These are phyloP conservation scores for Taurulus bubalis DNA, from an alignment of 2,113 vertebrate species.

Conservation along the genomic window DNA sequence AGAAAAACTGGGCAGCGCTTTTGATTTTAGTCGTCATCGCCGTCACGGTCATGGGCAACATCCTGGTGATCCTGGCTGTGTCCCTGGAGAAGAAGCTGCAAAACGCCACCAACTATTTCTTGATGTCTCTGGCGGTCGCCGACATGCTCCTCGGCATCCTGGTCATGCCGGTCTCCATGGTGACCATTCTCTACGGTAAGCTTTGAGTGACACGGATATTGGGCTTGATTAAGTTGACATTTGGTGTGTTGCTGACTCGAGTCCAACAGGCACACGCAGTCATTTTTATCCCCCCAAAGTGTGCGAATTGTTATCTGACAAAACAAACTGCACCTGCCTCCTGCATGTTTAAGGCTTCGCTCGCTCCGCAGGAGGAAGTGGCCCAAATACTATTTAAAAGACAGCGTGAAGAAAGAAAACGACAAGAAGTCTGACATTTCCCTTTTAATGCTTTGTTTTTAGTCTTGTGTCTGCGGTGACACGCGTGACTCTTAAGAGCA, in stretches of 20 bases:
- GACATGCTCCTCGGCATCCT: slow-evolving; percentile 96
- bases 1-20: slow-evolving; percentile 94
- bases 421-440: not conserved
- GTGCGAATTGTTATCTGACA: not conserved
- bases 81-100: slow-evolving; percentile 97
- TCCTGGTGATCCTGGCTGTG: slow-evolving; percentile 96
- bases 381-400: not conserved
- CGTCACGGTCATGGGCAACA: slow-evolving; percentile 94
- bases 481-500: not conserved
- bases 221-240: slow-evolving; percentile 38
- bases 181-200: slow-evolving; percentile 97
- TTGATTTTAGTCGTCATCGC: slow-evolving; percentile 89
- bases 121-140: slow-evolving; percentile 97
- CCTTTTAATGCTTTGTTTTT: not conserved
- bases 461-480: not conserved
- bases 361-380: not conserved
- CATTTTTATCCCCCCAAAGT: not conserved
- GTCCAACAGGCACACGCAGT: slow-evolving; percentile 4
- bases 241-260: slow-evolving; percentile 39
- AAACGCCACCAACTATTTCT: slow-evolving; percentile 97
- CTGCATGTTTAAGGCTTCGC: slow-evolving; percentile 1
- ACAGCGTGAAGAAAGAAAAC: not conserved
- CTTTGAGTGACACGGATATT: slow-evolving; percentile 37
- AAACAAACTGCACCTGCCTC: slow-evolving; percentile 1
- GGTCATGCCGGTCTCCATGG: slow-evolving; percentile 97